These are phyloP conservation scores for Podarcis cretensis DNA, from an alignment of 2,113 vertebrate genomes.

Conservation along the genomic window DNA sequence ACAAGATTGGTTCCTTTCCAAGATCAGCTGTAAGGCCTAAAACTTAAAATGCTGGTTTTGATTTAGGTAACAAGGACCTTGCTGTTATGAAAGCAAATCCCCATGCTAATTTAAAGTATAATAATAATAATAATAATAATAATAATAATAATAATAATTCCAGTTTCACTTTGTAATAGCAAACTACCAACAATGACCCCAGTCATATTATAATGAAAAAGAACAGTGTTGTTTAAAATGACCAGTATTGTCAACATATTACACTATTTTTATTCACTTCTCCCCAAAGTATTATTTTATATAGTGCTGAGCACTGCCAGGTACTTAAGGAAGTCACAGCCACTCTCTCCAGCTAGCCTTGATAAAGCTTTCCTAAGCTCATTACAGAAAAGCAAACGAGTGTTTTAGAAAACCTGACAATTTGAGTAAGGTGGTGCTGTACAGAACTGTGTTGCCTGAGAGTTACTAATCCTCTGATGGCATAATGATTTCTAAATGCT, in stretches of 20 bases:
- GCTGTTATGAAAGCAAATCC: not conserved
- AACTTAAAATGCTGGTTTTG: not conserved
- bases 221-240: not conserved
- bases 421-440: not conserved
- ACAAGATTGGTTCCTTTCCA: not conserved
- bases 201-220: not conserved
- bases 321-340: not conserved
- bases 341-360: not conserved
- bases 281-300: not conserved
- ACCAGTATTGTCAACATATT: not conserved
- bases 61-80: not conserved
- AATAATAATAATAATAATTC: not conserved
- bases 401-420: not conserved
- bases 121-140: not conserved
- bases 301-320: not conserved
- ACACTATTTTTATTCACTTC: not conserved
- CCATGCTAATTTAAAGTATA: not conserved
- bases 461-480: conserved; percentile 25
- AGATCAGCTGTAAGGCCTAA: not conserved
- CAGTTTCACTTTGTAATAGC: not conserved
- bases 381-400: conserved; percentile 28
- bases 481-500: conserved; percentile 20
- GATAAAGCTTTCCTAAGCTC: not conserved
- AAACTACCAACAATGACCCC: not conserved
- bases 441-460: not conserved